Evolutionary conservation across 2,797 vertebrate species (phyloP).

Genomic region (Gallirallus australis): DNA sequence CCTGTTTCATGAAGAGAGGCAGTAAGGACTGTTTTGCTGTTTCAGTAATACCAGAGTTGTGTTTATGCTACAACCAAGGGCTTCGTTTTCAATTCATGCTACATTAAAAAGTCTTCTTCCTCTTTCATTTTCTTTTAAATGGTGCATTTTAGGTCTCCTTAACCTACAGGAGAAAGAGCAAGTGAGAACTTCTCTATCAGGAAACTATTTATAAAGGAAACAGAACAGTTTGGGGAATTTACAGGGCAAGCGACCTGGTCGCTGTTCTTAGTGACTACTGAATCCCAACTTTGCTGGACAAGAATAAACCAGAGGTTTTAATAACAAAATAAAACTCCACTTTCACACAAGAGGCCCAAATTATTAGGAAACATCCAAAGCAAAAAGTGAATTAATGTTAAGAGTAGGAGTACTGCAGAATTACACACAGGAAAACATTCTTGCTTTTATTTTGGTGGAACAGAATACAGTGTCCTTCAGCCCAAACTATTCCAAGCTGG

Average conservation of each 20-base stretch:
- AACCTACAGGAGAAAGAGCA: background rate
- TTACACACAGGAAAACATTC: constrained; percentile 65
- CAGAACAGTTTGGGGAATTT: background rate
- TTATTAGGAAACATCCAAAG: background rate
- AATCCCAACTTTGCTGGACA: background rate
- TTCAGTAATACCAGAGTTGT: background rate
- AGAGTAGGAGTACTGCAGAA: constrained; percentile 41
- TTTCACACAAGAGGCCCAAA: background rate
- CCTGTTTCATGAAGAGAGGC: background rate
- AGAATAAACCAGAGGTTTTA: background rate
- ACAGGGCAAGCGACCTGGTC: background rate
- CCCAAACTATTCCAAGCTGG: constrained; percentile 41
- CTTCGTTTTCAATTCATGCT: background rate
- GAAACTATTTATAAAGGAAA: background rate
- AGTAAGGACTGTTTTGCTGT: background rate
- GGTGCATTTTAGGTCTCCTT: background rate
- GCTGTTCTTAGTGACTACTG: background rate
- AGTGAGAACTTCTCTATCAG: background rate
- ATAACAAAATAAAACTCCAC: background rate
- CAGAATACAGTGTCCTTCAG: constrained; percentile 62
- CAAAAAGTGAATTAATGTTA: background rate
- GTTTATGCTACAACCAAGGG: background rate
- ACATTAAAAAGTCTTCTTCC: background rate
- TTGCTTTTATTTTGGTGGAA: constrained; percentile 71
- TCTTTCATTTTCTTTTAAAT: background rate